Conservation (phyloP, 2,113 vertebrate genomes). For the Leptobrachium ailaonicum region DNA sequence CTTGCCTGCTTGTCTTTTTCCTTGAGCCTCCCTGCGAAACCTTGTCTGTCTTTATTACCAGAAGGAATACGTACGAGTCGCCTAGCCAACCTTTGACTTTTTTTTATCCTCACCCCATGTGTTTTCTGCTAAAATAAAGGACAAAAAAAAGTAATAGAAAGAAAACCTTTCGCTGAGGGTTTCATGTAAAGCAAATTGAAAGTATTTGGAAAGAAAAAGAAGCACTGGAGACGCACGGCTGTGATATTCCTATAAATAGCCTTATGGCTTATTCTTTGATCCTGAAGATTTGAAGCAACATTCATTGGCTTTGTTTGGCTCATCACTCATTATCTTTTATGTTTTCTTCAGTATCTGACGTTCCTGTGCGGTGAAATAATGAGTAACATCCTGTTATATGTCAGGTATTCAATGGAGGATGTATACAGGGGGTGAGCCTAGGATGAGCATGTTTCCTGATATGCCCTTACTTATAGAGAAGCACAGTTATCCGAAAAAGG, state of each 20-base stretch:
- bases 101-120: slow-evolving; percentile 2
- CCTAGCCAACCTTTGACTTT: slow-evolving; percentile 45
- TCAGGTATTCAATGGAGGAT: too few species aligned
- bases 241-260: too few species aligned
- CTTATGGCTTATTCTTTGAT: not conserved
- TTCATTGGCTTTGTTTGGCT: too few species aligned
- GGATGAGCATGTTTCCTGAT: too few species aligned
- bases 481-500: too few species aligned
- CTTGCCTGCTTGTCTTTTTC: slow-evolving; percentile 45
- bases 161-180: slow-evolving; percentile 5
- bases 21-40: slow-evolving; percentile 52
- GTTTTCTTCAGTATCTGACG: too few species aligned
- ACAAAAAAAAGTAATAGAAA: slow-evolving; percentile 2
- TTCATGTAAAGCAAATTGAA: slow-evolving; percentile 22
- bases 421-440: too few species aligned
- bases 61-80: slow-evolving; percentile 45
- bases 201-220: not conserved
- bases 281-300: not conserved
- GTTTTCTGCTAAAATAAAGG: slow-evolving; percentile 3
- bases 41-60: slow-evolving; percentile 50
- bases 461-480: too few species aligned
- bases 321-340: too few species aligned
- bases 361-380: too few species aligned
- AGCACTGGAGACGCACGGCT: not conserved
- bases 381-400: too few species aligned